Conservation (phyloP, 2,888 invertebrate genomes). For the Orgyia antiqua region DNA sequence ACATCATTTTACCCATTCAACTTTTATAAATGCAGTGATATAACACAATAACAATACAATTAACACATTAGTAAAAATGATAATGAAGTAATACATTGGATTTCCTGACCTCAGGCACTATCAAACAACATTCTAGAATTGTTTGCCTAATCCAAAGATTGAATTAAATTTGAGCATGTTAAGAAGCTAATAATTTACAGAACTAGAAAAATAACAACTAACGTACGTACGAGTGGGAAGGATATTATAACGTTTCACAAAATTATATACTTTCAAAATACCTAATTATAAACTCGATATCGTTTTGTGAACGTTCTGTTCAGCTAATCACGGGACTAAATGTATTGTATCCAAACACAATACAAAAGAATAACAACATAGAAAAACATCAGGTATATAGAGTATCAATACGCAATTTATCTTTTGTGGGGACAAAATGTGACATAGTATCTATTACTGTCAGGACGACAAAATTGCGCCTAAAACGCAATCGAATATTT, state of each 20-base stretch:
- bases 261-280: slow-evolving; percentile 5
- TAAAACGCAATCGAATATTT: slow-evolving; percentile 71
- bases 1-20: too few relatives aligned
- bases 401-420: slow-evolving; percentile 69
- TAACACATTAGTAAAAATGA: too few relatives aligned
- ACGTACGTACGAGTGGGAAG: too few relatives aligned
- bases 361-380: slow-evolving; percentile 33
- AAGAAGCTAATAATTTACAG: too few relatives aligned
- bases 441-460: slow-evolving; percentile 64
- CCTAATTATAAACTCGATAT: slow-evolving; percentile 27
- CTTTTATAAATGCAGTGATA: too few relatives aligned
- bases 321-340: slow-evolving; percentile 49
- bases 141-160: too few relatives aligned
- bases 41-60: too few relatives aligned
- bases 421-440: slow-evolving; percentile 55
- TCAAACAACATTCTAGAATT: too few relatives aligned
- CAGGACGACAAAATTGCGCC: slow-evolving; percentile 56
- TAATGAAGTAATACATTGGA: too few relatives aligned
- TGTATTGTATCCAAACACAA: slow-evolving; percentile 41
- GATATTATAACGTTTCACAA: neutral
- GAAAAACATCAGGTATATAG: slow-evolving; percentile 69
- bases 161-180: too few relatives aligned
- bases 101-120: too few relatives aligned
- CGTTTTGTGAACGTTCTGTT: slow-evolving; percentile 24
- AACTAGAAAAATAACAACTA: too few relatives aligned